Conservation (phyloP, 2,113 vertebrate genomes). For the Bos taurus region DNA sequence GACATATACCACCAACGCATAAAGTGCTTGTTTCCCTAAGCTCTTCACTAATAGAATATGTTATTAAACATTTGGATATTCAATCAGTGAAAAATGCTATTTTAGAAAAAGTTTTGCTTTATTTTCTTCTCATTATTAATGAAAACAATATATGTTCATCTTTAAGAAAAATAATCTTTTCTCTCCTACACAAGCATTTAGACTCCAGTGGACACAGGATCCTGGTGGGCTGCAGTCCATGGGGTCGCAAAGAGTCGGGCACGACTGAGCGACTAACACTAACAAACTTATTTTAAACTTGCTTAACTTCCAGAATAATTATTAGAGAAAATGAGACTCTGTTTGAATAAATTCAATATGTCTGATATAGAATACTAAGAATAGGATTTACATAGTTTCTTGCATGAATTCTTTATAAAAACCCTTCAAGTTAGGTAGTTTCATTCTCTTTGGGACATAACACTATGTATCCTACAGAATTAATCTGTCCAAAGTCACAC, state of each 20-base stretch:
- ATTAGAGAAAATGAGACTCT: not conserved
- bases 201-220: not conserved
- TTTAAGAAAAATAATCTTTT: not conserved
- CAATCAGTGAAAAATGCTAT: not conserved
- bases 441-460: not conserved
- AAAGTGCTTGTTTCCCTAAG: not conserved
- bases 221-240: too few relatives aligned
- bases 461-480: not conserved
- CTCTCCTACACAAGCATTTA: not conserved
- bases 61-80: not conserved
- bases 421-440: not conserved
- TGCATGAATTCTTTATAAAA: not conserved
- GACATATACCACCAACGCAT: not conserved
- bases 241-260: too few relatives aligned
- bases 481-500: not conserved
- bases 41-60: not conserved
- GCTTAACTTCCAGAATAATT: not conserved
- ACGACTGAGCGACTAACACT: not conserved
- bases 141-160: not conserved
- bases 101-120: not conserved
- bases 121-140: not conserved
- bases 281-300: not conserved
- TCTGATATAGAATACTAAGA: not conserved
- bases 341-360: not conserved
- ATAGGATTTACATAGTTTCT: not conserved